Conservation (phyloP, 2,888 invertebrate genomes). For the Megamerina dolium region DNA sequence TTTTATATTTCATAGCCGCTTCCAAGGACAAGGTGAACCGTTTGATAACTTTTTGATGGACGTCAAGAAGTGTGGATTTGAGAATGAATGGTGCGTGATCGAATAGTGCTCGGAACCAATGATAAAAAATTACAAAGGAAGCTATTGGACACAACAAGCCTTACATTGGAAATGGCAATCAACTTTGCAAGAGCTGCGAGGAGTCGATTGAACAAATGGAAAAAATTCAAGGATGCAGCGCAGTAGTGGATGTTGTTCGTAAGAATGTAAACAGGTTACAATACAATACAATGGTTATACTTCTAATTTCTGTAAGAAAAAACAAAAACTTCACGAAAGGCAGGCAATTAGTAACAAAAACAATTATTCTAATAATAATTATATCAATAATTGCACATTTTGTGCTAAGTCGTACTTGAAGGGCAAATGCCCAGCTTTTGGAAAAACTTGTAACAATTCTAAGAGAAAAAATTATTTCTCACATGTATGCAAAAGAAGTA, state of each 20-base stretch:
- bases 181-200: slow-evolving; percentile 8
- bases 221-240: slow-evolving; percentile 7
- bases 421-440: slow-evolving; percentile 9
- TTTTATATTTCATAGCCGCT: slow-evolving; percentile 3
- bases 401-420: slow-evolving; percentile 1
- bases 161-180: slow-evolving; percentile 6
- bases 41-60: slow-evolving; percentile 23
- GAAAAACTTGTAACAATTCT: slow-evolving; percentile 7
- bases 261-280: slow-evolving; percentile 2
- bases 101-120: slow-evolving; percentile 18
- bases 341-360: no score
- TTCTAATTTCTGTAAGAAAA: not conserved
- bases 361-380: not conserved
- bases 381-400: slow-evolving; percentile 5
- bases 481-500: slow-evolving; percentile 3
- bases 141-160: slow-evolving; percentile 7
- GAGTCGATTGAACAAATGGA: slow-evolving; percentile 4
- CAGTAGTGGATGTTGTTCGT: not conserved
- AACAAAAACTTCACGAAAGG: not conserved
- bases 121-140: slow-evolving; percentile 16
- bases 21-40: slow-evolving; percentile 1
- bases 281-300: not conserved
- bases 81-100: slow-evolving; percentile 16
- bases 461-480: slow-evolving; percentile 10
- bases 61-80: slow-evolving; percentile 20